phyloP scores from a whole-genome alignment of 2,113 vertebrate genomes.

The Equus quagga region DNA sequence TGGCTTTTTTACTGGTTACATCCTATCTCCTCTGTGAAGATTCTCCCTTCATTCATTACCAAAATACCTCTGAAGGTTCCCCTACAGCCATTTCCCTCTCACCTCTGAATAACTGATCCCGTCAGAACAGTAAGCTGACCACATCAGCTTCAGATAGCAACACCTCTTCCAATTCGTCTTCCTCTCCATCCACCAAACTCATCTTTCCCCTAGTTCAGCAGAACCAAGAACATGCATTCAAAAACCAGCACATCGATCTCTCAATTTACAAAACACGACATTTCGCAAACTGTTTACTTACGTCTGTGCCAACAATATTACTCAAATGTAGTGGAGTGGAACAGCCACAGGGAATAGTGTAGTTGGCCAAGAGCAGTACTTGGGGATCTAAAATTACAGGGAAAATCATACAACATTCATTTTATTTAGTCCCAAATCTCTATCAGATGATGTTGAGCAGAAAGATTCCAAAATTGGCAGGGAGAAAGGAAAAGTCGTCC shows the following conservation, averaged over 20 bases:
- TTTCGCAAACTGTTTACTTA: conserved; percentile 78
- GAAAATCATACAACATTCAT: conserved; percentile 73
- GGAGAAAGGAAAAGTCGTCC: conserved; percentile 75
- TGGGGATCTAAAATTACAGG: conserved; percentile 79
- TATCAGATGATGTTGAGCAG: conserved; percentile 77
- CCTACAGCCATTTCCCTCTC: neutral
- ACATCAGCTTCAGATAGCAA: neutral
- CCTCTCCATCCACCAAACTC: neutral
- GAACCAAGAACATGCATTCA: conserved; percentile 34
- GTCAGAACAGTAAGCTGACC: neutral
- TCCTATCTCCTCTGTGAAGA: neutral
- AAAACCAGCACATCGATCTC: conserved; percentile 65
- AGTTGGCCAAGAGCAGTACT: conserved; percentile 73
- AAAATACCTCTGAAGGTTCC: neutral
- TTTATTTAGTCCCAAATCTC: conserved; percentile 76
- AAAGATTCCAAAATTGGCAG: conserved; percentile 75
- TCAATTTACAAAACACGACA: conserved; percentile 77
- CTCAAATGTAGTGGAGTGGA: conserved; percentile 72
- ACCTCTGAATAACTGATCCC: neutral
- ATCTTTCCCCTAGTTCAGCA: neutral
- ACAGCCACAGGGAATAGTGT: conserved; percentile 66
- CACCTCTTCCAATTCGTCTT: neutral
- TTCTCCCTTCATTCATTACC: neutral
- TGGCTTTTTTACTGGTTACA: neutral
- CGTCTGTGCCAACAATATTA: conserved; percentile 71